A percentile compares a stretch with the other conserved stretches of the same genome.
Evolutionary conservation across 1,140 invertebrate species (phyloP).

Genomic region (Camponotus vicinus): DNA sequence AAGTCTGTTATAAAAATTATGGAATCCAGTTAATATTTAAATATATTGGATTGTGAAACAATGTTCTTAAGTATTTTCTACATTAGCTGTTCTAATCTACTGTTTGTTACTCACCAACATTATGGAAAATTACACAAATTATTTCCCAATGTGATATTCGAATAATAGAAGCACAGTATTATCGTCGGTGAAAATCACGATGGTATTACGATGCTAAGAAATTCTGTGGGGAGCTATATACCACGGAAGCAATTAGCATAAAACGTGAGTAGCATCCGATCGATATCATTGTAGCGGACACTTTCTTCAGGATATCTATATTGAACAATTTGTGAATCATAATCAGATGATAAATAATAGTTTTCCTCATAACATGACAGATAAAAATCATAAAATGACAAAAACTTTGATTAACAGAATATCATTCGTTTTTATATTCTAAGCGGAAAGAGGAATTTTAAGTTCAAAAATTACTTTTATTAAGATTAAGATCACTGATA

Average conservation of each 20-base stretch:
- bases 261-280: conserved; percentile 77
- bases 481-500: conserved; percentile 27
- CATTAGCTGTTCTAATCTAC: not conserved
- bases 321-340: conserved; percentile 64
- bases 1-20: not conserved
- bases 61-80: no score
- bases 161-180: conserved; percentile 46
- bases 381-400: not conserved
- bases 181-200: conserved; percentile 70
- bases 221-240: conserved; percentile 78
- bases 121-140: not conserved
- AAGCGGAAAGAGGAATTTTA: not conserved
- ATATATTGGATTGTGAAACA: not conserved
- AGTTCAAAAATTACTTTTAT: not conserved
- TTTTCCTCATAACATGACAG: conserved; percentile 21
- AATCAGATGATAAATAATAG: conserved; percentile 46
- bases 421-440: not conserved
- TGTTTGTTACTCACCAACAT: conserved; percentile 72
- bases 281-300: conserved; percentile 56
- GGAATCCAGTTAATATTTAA: not conserved
- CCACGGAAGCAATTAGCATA: conserved; percentile 73
- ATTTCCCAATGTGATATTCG: conserved; percentile 15
- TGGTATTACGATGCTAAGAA: conserved; percentile 61
- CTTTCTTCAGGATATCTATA: conserved; percentile 67
- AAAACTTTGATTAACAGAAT: not conserved